These are phyloP conservation scores for Anhinga rufa DNA, from an alignment of 2,113 vertebrate genomes.

Conservation along the genomic window DNA sequence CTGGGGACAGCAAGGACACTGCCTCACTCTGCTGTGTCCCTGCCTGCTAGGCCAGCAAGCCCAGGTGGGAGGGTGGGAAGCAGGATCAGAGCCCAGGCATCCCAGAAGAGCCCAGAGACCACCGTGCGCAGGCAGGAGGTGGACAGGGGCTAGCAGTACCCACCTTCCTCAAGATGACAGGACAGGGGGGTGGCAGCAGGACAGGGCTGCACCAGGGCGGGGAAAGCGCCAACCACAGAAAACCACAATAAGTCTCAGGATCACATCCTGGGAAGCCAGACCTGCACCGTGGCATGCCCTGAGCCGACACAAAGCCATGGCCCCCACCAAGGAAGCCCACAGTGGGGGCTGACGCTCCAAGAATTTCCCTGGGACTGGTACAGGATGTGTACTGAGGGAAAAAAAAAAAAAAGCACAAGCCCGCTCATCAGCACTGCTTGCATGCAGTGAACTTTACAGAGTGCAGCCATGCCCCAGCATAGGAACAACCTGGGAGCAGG, in stretches of 20 bases:
- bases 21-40: neutral
- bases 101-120: neutral
- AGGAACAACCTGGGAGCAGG: neutral
- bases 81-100: neutral
- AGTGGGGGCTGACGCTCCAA: neutral
- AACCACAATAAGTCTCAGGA: neutral
- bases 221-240: neutral
- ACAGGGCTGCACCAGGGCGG: too few species aligned
- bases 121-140: neutral
- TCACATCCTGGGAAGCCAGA: neutral
- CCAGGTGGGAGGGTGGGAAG: neutral
- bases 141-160: neutral
- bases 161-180: neutral
- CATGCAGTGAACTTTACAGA: slow-evolving; percentile 35
- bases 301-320: accelerated
- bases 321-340: neutral
- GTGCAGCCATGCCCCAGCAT: neutral
- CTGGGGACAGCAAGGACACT: neutral
- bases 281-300: accelerated
- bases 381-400: neutral
- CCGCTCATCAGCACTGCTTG: neutral
- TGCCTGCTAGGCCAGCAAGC: neutral
- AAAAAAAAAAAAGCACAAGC: neutral
- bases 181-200: neutral
- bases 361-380: neutral